These are phyloP conservation scores for Trichogramma dendrolimi DNA, from an alignment of 2,888 invertebrate genomes.

Conservation along the genomic window DNA sequence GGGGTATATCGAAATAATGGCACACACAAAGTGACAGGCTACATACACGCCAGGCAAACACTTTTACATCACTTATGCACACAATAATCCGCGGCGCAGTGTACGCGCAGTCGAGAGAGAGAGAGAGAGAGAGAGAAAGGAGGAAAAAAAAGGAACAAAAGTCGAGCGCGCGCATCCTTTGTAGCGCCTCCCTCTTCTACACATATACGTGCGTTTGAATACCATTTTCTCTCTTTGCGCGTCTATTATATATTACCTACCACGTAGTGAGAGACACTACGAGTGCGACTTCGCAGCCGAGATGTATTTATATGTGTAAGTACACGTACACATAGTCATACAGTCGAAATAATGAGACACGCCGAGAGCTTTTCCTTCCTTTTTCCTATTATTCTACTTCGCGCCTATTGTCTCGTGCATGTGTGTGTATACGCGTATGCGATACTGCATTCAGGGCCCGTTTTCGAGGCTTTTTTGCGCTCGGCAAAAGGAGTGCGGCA, in stretches of 20 bases:
- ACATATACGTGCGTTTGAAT: conserved; percentile 8
- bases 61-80: too few species aligned
- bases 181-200: conserved; percentile 8
- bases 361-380: conserved; percentile 11
- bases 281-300: conserved; percentile 3
- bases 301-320: conserved; percentile 7
- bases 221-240: background rate
- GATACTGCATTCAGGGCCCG: too few species aligned
- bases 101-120: background rate
- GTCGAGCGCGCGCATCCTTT: background rate
- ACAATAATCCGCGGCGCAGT: too few species aligned
- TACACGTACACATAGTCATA: too few species aligned
- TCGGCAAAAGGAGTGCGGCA: conserved; percentile 7
- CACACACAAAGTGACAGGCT: too few species aligned
- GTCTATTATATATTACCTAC: background rate
- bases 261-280: background rate
- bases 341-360: conserved; percentile 21
- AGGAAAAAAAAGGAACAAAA: conserved; percentile 13
- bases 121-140: conserved; percentile 3
- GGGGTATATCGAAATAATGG: too few species aligned
- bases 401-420: conserved; percentile 17
- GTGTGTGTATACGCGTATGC: background rate
- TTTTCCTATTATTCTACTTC: conserved; percentile 15
- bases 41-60: too few species aligned
- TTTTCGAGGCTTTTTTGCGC: background rate